Conservation (phyloP, 2,797 vertebrate genomes). For the Sebastes baramenuke region DNA sequence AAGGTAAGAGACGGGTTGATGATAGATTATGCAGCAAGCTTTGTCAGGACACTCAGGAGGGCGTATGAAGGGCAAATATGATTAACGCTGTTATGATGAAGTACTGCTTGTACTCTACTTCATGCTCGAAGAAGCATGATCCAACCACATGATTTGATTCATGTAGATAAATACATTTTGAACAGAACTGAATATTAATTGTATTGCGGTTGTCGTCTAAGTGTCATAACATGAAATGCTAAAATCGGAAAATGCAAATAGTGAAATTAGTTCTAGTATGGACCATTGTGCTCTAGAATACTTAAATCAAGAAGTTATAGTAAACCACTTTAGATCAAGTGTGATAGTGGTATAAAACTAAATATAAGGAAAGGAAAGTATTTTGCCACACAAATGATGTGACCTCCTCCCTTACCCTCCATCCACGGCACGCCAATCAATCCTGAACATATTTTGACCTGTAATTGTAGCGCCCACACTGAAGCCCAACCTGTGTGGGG, state of each 20-base stretch:
- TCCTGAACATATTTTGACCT: neutral
- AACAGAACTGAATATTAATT: neutral
- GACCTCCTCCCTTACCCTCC: neutral
- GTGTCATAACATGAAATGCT: too few relatives aligned
- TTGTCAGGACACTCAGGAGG: slow-evolving; percentile 9
- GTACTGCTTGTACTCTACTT: neutral
- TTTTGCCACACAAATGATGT: neutral
- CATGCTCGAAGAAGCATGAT: neutral
- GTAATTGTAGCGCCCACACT: neutral
- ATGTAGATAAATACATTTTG: neutral
- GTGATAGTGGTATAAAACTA: too few relatives aligned
- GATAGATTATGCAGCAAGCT: slow-evolving; percentile 3
- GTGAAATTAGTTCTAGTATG: neutral
- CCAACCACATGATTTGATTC: neutral
- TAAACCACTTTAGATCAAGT: too few relatives aligned
- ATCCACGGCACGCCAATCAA: neutral
- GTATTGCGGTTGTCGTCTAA: neutral
- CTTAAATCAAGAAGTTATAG: neutral
- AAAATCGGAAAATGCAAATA: neutral
- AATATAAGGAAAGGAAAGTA: neutral
- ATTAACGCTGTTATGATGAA: neutral
- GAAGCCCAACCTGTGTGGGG: neutral
- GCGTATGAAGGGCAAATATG: slow-evolving; percentile 4
- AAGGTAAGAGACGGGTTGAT: neutral
- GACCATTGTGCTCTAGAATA: neutral